Base-by-base conservation (phyloP, 2,113 vertebrate species). In the Nanorana parkeri region DNA sequence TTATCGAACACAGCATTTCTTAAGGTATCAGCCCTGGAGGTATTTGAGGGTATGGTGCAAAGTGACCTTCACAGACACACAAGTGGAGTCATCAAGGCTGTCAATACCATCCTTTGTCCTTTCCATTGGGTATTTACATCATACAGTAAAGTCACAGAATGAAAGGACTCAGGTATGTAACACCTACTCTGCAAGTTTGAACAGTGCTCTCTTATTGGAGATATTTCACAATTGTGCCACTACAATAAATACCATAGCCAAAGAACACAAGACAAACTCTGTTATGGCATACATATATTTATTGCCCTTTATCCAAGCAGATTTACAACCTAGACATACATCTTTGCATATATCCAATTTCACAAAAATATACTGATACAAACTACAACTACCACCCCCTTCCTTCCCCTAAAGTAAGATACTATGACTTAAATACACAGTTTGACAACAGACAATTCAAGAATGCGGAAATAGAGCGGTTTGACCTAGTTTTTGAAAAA, bases 1-100 rank as follows among this genome's bases (percentile, higher is more conserved):
- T 15, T 61, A 47, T 61, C 3, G 19, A 20, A 80, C 68, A 74
- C 24, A 26, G 15, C 29, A 23, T 54, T 32, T 56, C 69, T 51
- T 63, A 24, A 65, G 3, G 51, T 63, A 75, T 67, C 6, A 58
- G 21, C 32, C 11, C 51, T 58, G 71, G 29, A 75, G 58, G 47
- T 73, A 82, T 82, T 82, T 82, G 28, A 75, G 73, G 63, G 29
- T 51, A 75, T 29, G 63, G 80, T 76, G 63, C 73, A 75, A 83
- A 68, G 63, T 82, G 80, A 76, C 80, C 63, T 67, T 68, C 13
- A 3, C 29, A 47, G 17, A 16, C 52, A 19, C 23, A 82, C 71
- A 61, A 74, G 58, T 36, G 79, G 11, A 71, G 80, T 55, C 47
- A 36, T 17, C 24, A 24, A 29, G 71, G n/a, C 68, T 68, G 61